A percentile compares a stretch with the other conserved stretches of the same genome.
Conservation (phyloP, 2,113 vertebrate genomes). For the Boleophthalmus pectinirostris region DNA sequence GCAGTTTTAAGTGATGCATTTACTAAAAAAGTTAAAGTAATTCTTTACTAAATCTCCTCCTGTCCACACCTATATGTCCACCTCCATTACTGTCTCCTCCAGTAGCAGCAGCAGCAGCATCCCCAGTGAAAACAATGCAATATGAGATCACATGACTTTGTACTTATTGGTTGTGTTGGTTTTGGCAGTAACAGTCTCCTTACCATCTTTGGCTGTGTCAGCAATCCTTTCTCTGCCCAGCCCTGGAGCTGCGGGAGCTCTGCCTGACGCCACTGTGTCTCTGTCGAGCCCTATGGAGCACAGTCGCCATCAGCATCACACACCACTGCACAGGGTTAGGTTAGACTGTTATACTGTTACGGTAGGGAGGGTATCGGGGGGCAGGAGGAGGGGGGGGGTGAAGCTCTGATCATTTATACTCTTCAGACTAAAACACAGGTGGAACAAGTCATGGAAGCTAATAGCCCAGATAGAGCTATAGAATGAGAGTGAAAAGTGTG, state of each 20-base stretch:
- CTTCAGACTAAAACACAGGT: constrained; percentile 68
- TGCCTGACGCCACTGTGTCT: constrained; percentile 86
- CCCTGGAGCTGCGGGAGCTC: constrained; percentile 85
- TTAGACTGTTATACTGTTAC: background rate
- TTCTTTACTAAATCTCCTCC: background rate
- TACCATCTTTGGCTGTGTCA: constrained; percentile 87
- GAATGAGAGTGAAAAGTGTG: constrained; percentile 20
- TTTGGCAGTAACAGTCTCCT: constrained; percentile 76
- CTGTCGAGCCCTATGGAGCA: constrained; percentile 82
- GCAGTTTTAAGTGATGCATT: constrained; percentile 3
- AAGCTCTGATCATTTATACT: constrained; percentile 37
- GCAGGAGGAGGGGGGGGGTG: constrained; percentile 29
- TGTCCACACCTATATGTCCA: constrained; percentile 33
- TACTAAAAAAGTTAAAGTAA: background rate
- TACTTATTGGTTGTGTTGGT: constrained; percentile 69
- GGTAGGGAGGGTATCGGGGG: background rate
- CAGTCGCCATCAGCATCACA: constrained; percentile 77
- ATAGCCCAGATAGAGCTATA: constrained; percentile 7
- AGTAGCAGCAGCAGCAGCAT: constrained; percentile 38
- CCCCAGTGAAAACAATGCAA: constrained; percentile 58
- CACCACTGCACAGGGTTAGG: constrained; percentile 64
- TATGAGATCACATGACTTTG: constrained; percentile 58
- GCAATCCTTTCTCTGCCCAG: constrained; percentile 87
- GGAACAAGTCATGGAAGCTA: constrained; percentile 42
- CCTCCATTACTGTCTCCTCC: constrained; percentile 46